Evolutionary conservation across 2,797 vertebrate genomes (phyloP), one percentile per base, ranked within the genome.

Genomic region (Myotis vivesi): DNA sequence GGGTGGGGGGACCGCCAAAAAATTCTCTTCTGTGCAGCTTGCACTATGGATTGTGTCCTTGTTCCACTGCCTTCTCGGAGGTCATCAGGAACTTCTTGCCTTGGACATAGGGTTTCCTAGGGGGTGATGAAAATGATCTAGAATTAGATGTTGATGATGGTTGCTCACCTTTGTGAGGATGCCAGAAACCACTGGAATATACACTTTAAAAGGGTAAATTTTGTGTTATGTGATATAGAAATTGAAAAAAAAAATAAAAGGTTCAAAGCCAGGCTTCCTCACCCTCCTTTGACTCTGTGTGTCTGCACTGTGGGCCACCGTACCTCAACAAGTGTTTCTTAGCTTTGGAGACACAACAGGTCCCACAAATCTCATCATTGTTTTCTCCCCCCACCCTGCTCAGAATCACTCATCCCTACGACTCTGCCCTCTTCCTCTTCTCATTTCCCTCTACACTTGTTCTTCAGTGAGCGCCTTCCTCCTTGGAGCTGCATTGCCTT

Each of bases 181-280:
- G 30, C 62, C 71, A 68, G 68, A 88, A 93, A 30, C 44, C 12
- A 44, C 62, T 64, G 68, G 44, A 51, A 2, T 53, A 12, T 64
- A 41, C 22, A 36, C 30, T 81, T 94, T 80, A 38, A 91, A 72
- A 81, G 12, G 36, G 22, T 59, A 41, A 51, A 71, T 25, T 81
- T 68, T 71, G 30, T 23, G 10, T 75, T 89, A 33, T n/a, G 57
- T 49, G 30, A 8, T 5, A 25, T 62, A 20, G 51, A 64, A 44
- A 16, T 53, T 46, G 46, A 0, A 10, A 0, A 2, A 0, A 0
- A 1, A 25, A 22, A 30, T 13, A 3, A n/a, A 64, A 46, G 8
- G 36, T 49, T 25, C 30, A 15, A 16, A 90, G 23, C 11, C 23
- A 53, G 8, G 6, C 59, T 75, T 79, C 20, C 57, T 83, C 22